Percentiles rank a stretch among this genome's conserved stretches.
Evolutionary conservation across 2,113 vertebrate genomes (phyloP).

Genomic region (Falco punctatus): DNA sequence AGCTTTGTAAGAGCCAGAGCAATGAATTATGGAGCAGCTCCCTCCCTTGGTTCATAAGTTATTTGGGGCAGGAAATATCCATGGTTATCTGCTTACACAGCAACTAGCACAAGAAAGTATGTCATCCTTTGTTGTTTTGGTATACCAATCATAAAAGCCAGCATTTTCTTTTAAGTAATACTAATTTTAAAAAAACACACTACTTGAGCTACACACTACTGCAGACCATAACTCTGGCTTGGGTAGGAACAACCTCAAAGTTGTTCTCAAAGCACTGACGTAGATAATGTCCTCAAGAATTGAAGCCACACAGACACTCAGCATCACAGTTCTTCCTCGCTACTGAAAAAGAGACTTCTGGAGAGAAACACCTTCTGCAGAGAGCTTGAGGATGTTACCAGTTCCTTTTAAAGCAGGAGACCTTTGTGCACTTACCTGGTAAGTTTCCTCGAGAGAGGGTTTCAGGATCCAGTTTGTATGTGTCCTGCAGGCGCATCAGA

Average conservation of each 20-base stretch:
- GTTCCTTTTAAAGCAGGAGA: neutral
- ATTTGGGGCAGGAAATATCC: neutral
- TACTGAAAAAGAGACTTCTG: neutral
- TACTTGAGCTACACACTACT: neutral
- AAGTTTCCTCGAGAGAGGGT: conserved; percentile 89
- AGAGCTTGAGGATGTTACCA: neutral
- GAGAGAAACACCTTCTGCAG: neutral
- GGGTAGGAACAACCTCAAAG: neutral
- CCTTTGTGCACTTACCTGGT: conserved; percentile 79
- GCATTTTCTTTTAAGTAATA: neutral
- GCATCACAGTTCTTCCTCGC: neutral
- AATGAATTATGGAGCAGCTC: neutral
- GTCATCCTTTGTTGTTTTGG: neutral
- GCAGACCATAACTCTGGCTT: accelerated
- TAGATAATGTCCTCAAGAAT: accelerated
- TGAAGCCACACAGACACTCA: accelerated
- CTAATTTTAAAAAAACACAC: no score
- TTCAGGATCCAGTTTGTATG: conserved; percentile 92
- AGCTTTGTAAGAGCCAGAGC: neutral
- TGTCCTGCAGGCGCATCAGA: conserved; percentile 97
- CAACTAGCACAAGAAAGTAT: neutral
- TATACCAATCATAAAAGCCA: accelerated
- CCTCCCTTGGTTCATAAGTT: neutral
- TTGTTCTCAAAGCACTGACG: neutral
- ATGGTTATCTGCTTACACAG: neutral